These are phyloP conservation scores for Tragelaphus oryx DNA, from an alignment of 2,797 vertebrate species.

Conservation along the genomic window DNA sequence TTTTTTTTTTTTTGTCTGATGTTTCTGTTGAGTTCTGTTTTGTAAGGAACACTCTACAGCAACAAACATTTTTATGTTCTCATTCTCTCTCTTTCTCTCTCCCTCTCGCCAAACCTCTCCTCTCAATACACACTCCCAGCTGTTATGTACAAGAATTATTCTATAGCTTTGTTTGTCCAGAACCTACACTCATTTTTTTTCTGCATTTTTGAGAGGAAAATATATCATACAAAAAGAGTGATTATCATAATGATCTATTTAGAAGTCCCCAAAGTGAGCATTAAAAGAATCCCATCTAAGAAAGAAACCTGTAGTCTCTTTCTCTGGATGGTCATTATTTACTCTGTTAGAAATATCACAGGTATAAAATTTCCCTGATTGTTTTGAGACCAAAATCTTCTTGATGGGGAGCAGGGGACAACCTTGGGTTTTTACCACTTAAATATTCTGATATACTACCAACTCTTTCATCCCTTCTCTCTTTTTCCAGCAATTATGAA, in stretches of 20 bases:
- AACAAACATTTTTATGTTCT: neutral
- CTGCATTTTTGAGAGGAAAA: neutral
- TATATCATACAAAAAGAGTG: slow-evolving; percentile 4
- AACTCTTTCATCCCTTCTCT: neutral
- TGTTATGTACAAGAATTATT: neutral
- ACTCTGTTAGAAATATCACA: neutral
- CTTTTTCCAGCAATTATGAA: neutral
- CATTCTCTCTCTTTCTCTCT: neutral
- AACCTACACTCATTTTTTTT: neutral
- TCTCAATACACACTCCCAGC: neutral
- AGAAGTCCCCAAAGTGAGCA: neutral
- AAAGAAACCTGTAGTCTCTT: neutral
- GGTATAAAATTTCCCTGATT: neutral
- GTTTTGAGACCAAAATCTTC: neutral
- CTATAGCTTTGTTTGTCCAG: neutral
- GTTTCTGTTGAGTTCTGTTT: neutral
- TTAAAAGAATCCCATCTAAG: neutral
- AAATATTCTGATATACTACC: neutral
- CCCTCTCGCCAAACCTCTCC: neutral
- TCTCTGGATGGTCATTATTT: neutral
- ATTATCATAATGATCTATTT: neutral
- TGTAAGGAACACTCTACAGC: neutral
- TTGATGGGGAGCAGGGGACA: neutral
- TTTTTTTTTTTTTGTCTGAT: neutral
- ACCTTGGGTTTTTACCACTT: neutral